Evolutionary conservation across 2,113 vertebrate genomes (phyloP).

Genomic region (Mustelus asterias): DNA sequence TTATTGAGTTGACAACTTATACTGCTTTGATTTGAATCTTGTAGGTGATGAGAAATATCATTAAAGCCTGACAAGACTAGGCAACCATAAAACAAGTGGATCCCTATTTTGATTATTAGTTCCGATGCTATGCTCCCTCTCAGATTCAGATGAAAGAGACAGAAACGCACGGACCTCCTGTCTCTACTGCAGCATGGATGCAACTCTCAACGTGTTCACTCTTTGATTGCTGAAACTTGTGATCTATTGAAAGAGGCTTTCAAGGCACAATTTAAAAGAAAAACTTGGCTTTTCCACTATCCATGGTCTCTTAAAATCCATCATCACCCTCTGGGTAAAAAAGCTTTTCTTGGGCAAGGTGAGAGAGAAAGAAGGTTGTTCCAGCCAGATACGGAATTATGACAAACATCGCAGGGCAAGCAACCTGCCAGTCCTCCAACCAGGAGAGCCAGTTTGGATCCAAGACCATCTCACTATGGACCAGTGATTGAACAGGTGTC

Average conservation of each 20-base stretch:
- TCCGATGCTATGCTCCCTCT: background rate
- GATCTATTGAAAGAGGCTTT: background rate
- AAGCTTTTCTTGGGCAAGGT: too few relatives aligned
- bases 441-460: too few relatives aligned
- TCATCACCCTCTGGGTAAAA: too few relatives aligned
- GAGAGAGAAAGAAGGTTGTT: too few relatives aligned
- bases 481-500: too few relatives aligned
- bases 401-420: too few relatives aligned
- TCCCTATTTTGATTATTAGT: background rate
- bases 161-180: background rate
- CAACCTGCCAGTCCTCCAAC: too few relatives aligned
- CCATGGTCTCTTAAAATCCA: background rate
- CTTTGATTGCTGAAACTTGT: background rate
- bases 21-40: background rate
- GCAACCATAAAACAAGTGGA: background rate
- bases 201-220: background rate
- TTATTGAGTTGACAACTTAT: background rate
- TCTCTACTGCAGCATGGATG: background rate
- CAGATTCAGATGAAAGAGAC: background rate
- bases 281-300: background rate
- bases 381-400: too few relatives aligned
- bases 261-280: background rate
- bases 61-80: slow-evolving; percentile 9
- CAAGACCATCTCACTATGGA: too few relatives aligned
- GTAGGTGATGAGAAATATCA: background rate